Conservation (phyloP, 2,797 vertebrate species). For the Ptychadena robeensis region DNA sequence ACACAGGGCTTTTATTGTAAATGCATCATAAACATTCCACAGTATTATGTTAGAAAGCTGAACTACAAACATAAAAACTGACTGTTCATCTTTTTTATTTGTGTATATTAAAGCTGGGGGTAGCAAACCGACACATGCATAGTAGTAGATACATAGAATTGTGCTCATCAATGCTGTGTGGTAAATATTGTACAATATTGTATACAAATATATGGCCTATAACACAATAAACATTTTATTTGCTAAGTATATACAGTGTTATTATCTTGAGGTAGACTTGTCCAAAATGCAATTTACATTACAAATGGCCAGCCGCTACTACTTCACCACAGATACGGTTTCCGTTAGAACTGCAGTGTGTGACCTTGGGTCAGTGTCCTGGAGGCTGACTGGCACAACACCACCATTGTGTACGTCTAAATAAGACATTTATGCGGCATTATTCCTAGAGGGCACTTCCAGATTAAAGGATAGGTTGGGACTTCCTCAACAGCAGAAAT, state of each 20-base stretch:
- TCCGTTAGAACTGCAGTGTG: conserved; percentile 44
- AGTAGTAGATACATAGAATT: neutral
- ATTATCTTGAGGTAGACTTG: neutral
- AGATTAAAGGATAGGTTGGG: no score
- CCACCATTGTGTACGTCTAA: no score
- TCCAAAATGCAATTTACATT: neutral
- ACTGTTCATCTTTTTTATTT: no score
- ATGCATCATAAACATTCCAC: neutral
- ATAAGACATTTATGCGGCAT: no score
- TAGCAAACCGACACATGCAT: no score
- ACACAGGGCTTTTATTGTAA: no score
- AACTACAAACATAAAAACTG: neutral
- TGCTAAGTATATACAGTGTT: neutral
- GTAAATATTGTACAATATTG: neutral
- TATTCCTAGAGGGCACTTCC: no score
- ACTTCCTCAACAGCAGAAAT: no score
- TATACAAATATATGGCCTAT: neutral
- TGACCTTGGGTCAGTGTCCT: conserved; percentile 51
- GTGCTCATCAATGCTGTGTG: neutral
- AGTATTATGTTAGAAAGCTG: neutral
- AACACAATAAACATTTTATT: neutral
- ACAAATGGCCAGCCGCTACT: neutral
- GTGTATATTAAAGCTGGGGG: no score
- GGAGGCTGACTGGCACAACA: neutral
- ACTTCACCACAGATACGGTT: conserved; percentile 23